These are phyloP conservation scores for Cryptosula pallasiana DNA, from an alignment of 2,888 invertebrate genomes.

Conservation along the genomic window DNA sequence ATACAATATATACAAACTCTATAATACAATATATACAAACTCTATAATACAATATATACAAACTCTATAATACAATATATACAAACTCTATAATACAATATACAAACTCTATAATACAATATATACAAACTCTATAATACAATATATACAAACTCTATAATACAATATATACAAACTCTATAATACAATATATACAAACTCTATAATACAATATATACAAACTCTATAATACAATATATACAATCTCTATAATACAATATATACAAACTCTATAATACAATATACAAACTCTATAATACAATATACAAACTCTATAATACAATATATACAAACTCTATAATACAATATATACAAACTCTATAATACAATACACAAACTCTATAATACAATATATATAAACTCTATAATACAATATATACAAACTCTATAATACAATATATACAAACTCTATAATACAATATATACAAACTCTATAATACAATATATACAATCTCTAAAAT, in stretches of 20 bases:
- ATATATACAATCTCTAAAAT: background rate
- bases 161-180: background rate
- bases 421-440: background rate
- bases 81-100: background rate
- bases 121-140: background rate
- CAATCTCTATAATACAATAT: background rate
- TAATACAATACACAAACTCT: background rate
- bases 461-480: background rate
- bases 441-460: background rate
- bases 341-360: background rate
- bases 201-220: background rate
- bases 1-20: background rate
- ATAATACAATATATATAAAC: background rate
- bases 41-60: background rate
- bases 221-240: background rate
- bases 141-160: constrained; percentile 66
- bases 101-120: background rate
- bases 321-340: background rate
- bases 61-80: background rate
- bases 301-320: background rate
- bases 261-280: background rate
- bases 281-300: background rate
- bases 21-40: background rate
- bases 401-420: background rate
- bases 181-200: background rate